Evolutionary conservation across 2,113 vertebrate genomes (phyloP).

Genomic region (Ascaphus truei): DNA sequence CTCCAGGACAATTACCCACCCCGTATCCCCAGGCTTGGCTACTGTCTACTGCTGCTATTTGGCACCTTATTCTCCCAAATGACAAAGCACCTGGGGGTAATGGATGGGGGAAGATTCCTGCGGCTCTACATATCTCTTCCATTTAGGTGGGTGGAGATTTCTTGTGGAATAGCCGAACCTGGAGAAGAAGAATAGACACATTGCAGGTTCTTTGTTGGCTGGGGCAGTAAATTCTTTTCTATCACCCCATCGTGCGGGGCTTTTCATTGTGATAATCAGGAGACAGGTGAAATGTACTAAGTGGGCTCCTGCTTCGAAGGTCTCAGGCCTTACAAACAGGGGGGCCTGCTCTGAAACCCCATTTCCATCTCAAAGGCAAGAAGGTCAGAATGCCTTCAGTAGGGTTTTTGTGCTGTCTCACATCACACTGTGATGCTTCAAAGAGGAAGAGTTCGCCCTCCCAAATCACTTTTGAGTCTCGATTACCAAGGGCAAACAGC

Average conservation of each 20-base stretch:
- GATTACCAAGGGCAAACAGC: slow-evolving; percentile 12
- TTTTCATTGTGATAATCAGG: neutral
- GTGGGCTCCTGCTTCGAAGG: neutral
- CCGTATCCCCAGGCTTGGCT: too few relatives aligned
- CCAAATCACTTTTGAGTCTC: slow-evolving; percentile 11
- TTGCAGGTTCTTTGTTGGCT: slow-evolving; percentile 4
- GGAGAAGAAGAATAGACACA: slow-evolving; percentile 1
- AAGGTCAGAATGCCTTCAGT: neutral
- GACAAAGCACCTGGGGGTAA: too few relatives aligned
- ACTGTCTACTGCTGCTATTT: too few relatives aligned
- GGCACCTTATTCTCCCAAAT: too few relatives aligned
- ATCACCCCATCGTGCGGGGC: neutral
- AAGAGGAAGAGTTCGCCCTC: slow-evolving; percentile 4
- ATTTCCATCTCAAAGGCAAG: slow-evolving; percentile 29
- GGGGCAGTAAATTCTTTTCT: slow-evolving; percentile 9
- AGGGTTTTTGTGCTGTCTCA: slow-evolving; percentile 2
- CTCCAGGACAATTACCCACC: too few relatives aligned
- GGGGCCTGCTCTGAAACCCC: neutral
- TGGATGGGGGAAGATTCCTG: too few relatives aligned
- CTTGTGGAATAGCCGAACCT: too few relatives aligned
- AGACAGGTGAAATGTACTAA: slow-evolving; percentile 7
- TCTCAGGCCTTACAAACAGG: neutral
- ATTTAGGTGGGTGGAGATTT: slow-evolving; percentile 1
- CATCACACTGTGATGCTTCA: slow-evolving; percentile 33
- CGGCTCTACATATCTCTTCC: too few relatives aligned